Base-by-base conservation (phyloP, 2,888 invertebrate species). In the Cyclophora punctaria region DNA sequence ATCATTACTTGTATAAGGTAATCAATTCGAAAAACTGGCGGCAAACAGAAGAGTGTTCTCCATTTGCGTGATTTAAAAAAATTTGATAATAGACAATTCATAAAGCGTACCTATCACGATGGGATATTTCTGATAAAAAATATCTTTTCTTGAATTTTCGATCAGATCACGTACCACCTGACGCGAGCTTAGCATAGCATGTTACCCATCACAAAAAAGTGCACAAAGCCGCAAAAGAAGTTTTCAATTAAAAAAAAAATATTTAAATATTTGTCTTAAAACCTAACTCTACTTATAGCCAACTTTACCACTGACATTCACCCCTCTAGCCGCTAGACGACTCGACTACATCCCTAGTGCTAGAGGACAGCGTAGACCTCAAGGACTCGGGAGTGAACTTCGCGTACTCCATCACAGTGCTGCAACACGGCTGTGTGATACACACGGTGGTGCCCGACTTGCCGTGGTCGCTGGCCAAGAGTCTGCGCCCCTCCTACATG, bases 341-440 rank as follows among this genome's bases (percentile, higher is more conserved):
- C 48, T 89, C 90, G 4, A 90, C 79, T 51, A 92, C 72, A 72
- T 90, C 75, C 64, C 86, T 78, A 67, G 87, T 70, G 73, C 56
- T 90, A 66, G 86, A 90, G 78, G 76, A 88, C 78, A 75, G 88
- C 59, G 83, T 84, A 6, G 90, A 92, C 42, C 83, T 90, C 46
- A 90, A 91, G 58, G 90, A 90, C 41, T 90, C 90, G 0, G 92
- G 92, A 1, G 95, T 96, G 3, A 94, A 96, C 78, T 94, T 96
- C 75, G 96, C 95, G 2, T 96, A 96, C 73, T 95, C 95, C 0
- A 92, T 96, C 5, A 96, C 95, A 0, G 80, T 95, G 55, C 83
- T 96, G 51, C 96, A 95, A 69, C 95, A 95, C 68, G 95, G 95
- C 20, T 93, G 94, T 65, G 95, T 96, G 40, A 91, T 95, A 33